Evolutionary conservation across 1,140 invertebrate species (phyloP), one percentile per base, ranked within the genome.

Genomic region (Orius insidiosus): DNA sequence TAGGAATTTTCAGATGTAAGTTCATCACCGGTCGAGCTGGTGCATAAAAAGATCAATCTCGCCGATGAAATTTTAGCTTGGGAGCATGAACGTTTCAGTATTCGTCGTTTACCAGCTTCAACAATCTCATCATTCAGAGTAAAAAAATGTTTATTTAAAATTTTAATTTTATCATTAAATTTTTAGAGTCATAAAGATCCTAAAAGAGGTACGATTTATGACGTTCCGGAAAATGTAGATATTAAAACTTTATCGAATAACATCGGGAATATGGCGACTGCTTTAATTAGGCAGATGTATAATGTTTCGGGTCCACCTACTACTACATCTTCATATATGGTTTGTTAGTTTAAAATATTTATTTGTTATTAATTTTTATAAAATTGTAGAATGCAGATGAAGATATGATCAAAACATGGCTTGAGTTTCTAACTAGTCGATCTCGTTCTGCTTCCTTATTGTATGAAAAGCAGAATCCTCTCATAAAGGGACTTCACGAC

Each of bases 81-180:
- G 94, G 93, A 98, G 60, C 95, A 99, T 59, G 94, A 98, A 62
- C 68, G 90, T 55, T 98, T 85, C 61, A 93, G 87, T 59, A 89
- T 97, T 54, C 74, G 85, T 49, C 70, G 89, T 50, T 70, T 96
- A 48, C 80, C 88, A 16, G 89, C 89, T 0, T 82, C 95, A 55
- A 97, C 92, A 7, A 53, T 97, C 5, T 94, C 90, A n/a, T 71
- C 72, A 36, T 61, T 86, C 3, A 76, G 79, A 57, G 64, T 66
- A 53, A 52, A 46, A 46, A 9, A 14, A 40, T 40, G 16, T 2
- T 40, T 40, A 10, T 4, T 40, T 3, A 14, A 14, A 7, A 16
- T 16, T 41, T 24, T 41, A 7, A 39, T 11, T 9, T 9, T 9
- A 13, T 39, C 6, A 39, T 7, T 11, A 39, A 39, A 13, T 7